A percentile compares a stretch with the other conserved stretches of the same genome.
Conservation (phyloP, 2,888 invertebrate genomes). For the Rhingia campestris region DNA sequence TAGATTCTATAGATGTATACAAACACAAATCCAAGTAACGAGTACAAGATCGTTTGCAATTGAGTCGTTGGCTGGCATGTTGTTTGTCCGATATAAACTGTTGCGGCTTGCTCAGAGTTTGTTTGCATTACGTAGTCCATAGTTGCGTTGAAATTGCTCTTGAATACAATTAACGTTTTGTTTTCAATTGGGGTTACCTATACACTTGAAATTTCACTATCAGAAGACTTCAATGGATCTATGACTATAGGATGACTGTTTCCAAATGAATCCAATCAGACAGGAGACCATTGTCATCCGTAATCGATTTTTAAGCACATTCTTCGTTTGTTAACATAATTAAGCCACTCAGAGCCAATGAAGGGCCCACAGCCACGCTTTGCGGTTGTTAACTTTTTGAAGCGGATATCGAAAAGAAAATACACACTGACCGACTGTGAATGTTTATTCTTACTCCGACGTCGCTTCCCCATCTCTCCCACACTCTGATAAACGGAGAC, state of each 20-base stretch:
- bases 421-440: constrained; percentile 14
- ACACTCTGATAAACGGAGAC: background rate
- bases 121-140: constrained; percentile 7
- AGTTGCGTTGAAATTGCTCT: constrained; percentile 3
- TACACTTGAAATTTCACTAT: no score
- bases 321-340: constrained; percentile 3
- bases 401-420: constrained; percentile 34
- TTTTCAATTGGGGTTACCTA: constrained; percentile 21
- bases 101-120: constrained; percentile 6
- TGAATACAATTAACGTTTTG: constrained; percentile 31
- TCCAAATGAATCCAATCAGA: no score
- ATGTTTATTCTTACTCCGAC: constrained; percentile 7
- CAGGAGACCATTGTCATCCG: no score
- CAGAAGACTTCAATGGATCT: no score
- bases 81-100: constrained; percentile 3
- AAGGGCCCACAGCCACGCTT: background rate
- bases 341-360: constrained; percentile 8
- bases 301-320: no score
- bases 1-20: constrained; percentile 1
- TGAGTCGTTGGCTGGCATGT: constrained; percentile 19
- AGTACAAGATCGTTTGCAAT: constrained; percentile 25
- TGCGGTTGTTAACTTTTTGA: constrained; percentile 5
- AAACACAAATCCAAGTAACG: background rate
- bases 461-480: background rate
- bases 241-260: no score